Conservation (phyloP, 2,888 invertebrate species). For the Nephrotoma flavescens region DNA sequence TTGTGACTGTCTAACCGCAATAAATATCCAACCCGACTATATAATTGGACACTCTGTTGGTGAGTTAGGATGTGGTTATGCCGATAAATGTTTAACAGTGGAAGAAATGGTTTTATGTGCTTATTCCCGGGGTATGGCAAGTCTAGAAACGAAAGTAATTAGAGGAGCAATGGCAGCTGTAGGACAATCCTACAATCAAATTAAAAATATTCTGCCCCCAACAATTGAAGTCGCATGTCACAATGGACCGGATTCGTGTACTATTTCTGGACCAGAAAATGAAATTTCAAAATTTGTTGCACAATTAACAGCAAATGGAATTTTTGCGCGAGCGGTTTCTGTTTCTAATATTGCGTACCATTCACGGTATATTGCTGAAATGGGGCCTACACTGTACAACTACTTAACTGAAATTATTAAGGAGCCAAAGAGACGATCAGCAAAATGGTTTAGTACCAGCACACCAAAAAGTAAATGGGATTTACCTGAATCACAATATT, state of each 20-base stretch:
- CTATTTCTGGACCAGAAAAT: slow-evolving; percentile 75
- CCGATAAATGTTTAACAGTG: slow-evolving; percentile 78
- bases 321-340: slow-evolving; percentile 71
- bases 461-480: slow-evolving; percentile 59
- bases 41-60: slow-evolving; percentile 87
- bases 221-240: slow-evolving; percentile 78
- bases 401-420: slow-evolving; percentile 49
- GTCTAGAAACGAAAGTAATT: slow-evolving; percentile 51
- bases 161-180: slow-evolving; percentile 81
- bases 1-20: slow-evolving; percentile 43
- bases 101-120: slow-evolving; percentile 76
- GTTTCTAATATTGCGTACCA: slow-evolving; percentile 85
- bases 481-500: slow-evolving; percentile 40
- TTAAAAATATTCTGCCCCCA: slow-evolving; percentile 46
- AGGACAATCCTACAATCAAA: slow-evolving; percentile 45
- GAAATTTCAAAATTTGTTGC: slow-evolving; percentile 49
- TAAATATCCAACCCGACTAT: slow-evolving; percentile 53
- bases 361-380: slow-evolving; percentile 59
- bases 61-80: slow-evolving; percentile 89
- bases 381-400: slow-evolving; percentile 48
- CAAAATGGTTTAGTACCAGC: slow-evolving; percentile 77
- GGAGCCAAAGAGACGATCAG: slow-evolving; percentile 47
- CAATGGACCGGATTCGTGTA: slow-evolving; percentile 71
- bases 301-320: slow-evolving; percentile 48
- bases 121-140: slow-evolving; percentile 67